A percentile compares a stretch with the other conserved stretches of the same genome.
These are phyloP conservation scores for Pterocles gutturalis DNA, from an alignment of 2,113 vertebrate species.

Conservation along the genomic window DNA sequence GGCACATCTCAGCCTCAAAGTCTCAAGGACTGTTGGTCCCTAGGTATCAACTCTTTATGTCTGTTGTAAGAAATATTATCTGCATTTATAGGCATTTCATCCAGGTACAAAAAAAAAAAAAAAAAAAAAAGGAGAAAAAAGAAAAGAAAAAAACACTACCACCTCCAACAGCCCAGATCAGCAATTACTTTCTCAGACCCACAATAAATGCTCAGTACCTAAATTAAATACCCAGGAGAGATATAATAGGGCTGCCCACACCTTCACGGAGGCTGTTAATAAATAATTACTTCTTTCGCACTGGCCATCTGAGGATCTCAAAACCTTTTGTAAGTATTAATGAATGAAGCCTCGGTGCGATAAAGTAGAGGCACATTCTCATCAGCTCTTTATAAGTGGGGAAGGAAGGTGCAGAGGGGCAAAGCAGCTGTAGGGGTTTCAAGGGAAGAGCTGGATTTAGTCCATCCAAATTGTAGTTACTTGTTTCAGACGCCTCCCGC, in stretches of 20 bases:
- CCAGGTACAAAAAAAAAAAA: not conserved
- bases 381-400: constrained; percentile 20
- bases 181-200: constrained; percentile 49
- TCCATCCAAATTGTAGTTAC: not conserved
- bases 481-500: fast-evolving
- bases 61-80: not conserved
- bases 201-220: constrained; percentile 57
- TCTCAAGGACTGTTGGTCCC: not conserved
- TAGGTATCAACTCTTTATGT: not conserved
- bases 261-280: constrained; percentile 57
- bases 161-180: constrained; percentile 5
- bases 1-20: not conserved
- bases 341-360: not conserved
- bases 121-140: fast-evolving
- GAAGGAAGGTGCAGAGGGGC: not conserved
- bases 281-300: constrained; percentile 59
- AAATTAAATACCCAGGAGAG: constrained; percentile 64
- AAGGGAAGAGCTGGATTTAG: not conserved
- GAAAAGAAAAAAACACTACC: not conserved
- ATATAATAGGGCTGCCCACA: constrained; percentile 45
- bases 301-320: constrained; percentile 63
- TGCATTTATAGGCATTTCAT: not conserved
- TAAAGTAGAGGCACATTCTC: not conserved
- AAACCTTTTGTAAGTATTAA: constrained; percentile 58
- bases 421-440: not conserved